These are phyloP conservation scores for Pomatostomus ruficeps DNA, from an alignment of 2,113 vertebrate genomes.

Conservation along the genomic window DNA sequence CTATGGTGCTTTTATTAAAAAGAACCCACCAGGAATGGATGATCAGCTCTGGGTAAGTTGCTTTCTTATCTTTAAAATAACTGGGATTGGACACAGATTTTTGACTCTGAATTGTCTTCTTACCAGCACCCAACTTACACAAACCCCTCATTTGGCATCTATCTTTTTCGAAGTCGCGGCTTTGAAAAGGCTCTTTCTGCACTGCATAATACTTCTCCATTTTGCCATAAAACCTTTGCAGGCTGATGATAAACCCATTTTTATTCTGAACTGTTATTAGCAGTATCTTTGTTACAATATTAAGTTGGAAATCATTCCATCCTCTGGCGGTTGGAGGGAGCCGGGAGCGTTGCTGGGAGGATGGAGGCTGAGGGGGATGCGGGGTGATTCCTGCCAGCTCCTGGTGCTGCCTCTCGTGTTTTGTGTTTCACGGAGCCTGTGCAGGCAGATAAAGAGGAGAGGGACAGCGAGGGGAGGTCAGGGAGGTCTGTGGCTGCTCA, in stretches of 20 bases:
- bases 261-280: neutral
- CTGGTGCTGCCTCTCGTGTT: rapidly evolving
- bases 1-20: slow-evolving; percentile 98
- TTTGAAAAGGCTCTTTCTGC: neutral
- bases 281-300: neutral
- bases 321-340: neutral
- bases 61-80: neutral
- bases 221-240: neutral
- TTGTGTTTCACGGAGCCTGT: neutral
- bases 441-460: neutral
- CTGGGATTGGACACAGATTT: neutral
- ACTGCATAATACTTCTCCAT: neutral
- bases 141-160: neutral
- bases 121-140: neutral
- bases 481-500: neutral
- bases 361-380: neutral
- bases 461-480: neutral
- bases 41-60: slow-evolving; percentile 92
- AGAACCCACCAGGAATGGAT: slow-evolving; percentile 95
- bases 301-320: neutral
- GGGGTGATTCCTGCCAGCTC: neutral
- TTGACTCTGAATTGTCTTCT: neutral
- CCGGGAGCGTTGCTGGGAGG: neutral
- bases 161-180: neutral
- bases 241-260: neutral